phyloP scores from a whole-genome alignment of 2,888 invertebrate genomes.

The Drosophila tripunctata region DNA sequence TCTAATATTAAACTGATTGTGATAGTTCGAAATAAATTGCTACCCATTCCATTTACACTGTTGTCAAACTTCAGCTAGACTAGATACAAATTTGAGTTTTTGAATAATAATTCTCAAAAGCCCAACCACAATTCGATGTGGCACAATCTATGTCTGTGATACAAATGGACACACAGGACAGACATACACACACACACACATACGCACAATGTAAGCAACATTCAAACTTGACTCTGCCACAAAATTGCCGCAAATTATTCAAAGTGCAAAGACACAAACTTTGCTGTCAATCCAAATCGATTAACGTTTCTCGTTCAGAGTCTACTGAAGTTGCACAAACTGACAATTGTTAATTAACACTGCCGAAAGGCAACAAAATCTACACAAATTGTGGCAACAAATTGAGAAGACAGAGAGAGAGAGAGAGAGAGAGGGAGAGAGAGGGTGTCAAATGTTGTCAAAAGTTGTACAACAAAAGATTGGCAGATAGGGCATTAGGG shows the following conservation, averaged over 20 bases:
- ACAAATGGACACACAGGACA: too few relatives aligned
- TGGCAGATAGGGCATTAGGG: slow-evolving; percentile 50
- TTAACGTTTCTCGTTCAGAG: slow-evolving; percentile 36
- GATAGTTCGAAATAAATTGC: too few relatives aligned
- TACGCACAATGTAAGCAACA: neutral
- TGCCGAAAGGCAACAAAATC: slow-evolving; percentile 39
- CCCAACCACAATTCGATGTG: neutral
- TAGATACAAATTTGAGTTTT: neutral
- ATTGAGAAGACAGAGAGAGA: slow-evolving; percentile 30
- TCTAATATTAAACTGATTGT: too few relatives aligned
- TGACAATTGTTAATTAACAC: slow-evolving; percentile 67
- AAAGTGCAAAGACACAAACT: slow-evolving; percentile 30
- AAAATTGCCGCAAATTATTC: slow-evolving; percentile 36
- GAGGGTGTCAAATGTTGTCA: slow-evolving; percentile 73
- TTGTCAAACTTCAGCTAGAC: slow-evolving; percentile 7
- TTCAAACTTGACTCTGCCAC: slow-evolving; percentile 36
- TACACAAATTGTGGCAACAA: slow-evolving; percentile 58
- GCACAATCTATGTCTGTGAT: too few relatives aligned
- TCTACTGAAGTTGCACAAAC: slow-evolving; percentile 23
- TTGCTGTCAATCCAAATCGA: slow-evolving; percentile 55
- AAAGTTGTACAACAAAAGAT: slow-evolving; percentile 67
- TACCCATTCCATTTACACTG: neutral
- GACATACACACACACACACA: neutral
- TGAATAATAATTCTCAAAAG: slow-evolving; percentile 1
- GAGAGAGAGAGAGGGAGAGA: neutral